A percentile compares a stretch with the other conserved stretches of the same genome.
Conservation (phyloP, 2,888 invertebrate species). For the Holacanthella duospinosa region DNA sequence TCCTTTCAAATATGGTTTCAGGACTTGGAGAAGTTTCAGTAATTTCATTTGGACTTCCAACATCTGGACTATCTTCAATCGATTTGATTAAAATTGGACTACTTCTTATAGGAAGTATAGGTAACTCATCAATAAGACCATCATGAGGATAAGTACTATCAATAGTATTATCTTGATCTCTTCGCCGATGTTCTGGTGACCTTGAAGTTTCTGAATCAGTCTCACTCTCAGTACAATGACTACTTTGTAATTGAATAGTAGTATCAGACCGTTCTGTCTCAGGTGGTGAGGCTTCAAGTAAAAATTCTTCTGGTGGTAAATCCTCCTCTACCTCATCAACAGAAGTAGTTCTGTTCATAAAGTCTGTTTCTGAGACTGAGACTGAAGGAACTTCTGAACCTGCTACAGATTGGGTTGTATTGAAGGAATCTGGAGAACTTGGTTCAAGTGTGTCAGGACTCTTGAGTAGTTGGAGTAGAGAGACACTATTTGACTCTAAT, state of each 20-base stretch:
- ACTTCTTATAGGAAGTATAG: too few species aligned
- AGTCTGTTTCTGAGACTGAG: constrained; percentile 31
- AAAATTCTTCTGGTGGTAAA: constrained; percentile 28
- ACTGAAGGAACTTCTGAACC: constrained; percentile 36
- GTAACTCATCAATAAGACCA: background rate
- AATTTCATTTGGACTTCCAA: background rate
- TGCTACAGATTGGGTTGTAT: constrained; percentile 37
- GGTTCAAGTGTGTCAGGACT: constrained; percentile 29
- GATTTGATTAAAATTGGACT: too few species aligned
- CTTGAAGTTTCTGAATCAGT: background rate
- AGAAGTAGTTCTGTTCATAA: constrained; percentile 36
- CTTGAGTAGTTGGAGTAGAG: background rate
- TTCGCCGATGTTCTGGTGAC: too few species aligned
- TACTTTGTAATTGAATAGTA: background rate
- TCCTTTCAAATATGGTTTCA: constrained; percentile 8
- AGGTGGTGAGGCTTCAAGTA: background rate
- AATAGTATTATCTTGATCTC: too few species aligned
- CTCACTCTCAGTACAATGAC: background rate
- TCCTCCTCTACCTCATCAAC: constrained; percentile 38
- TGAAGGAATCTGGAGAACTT: constrained; percentile 37
- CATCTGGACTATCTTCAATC: background rate
- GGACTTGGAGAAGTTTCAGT: constrained; percentile 11
- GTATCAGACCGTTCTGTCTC: background rate
- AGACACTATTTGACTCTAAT: background rate
- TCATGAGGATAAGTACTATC: background rate